Percentiles rank a stretch among this genome's conserved stretches.
Conservation (phyloP, 2,797 vertebrate genomes). For the Echiichthys vipera region DNA sequence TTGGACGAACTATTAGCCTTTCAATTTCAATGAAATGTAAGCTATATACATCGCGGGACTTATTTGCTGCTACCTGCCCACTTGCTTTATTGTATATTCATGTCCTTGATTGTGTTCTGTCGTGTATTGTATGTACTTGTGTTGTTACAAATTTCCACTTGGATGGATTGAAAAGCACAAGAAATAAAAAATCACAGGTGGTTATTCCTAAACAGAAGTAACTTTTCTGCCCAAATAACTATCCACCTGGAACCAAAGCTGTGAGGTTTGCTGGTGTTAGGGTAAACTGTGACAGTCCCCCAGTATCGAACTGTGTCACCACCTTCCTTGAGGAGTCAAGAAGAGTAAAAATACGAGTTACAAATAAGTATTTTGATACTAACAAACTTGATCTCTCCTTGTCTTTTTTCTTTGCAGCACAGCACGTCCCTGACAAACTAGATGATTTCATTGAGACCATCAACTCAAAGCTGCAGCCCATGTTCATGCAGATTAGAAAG, state of each 20-base stretch:
- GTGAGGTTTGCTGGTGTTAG: background rate
- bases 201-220: background rate
- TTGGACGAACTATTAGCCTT: background rate
- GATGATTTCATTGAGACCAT: slow-evolving; percentile 91
- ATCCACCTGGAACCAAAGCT: background rate
- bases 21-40: too few relatives aligned
- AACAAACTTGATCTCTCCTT: background rate
- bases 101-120: too few relatives aligned
- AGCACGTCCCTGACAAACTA: slow-evolving; percentile 82
- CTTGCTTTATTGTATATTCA: background rate
- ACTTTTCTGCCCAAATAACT: background rate
- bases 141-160: too few relatives aligned
- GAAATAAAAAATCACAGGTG: background rate
- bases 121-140: too few relatives aligned
- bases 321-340: background rate
- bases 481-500: slow-evolving; percentile 94
- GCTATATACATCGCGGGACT: too few relatives aligned
- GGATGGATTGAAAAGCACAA: background rate
- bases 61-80: background rate
- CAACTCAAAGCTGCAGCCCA: slow-evolving; percentile 90
- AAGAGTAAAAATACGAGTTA: background rate
- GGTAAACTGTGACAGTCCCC: background rate
- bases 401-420: slow-evolving; percentile 74
- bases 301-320: background rate
- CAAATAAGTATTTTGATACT: background rate